Conservation (phyloP, 2,113 vertebrate species). For the Baryphthengus martii region DNA sequence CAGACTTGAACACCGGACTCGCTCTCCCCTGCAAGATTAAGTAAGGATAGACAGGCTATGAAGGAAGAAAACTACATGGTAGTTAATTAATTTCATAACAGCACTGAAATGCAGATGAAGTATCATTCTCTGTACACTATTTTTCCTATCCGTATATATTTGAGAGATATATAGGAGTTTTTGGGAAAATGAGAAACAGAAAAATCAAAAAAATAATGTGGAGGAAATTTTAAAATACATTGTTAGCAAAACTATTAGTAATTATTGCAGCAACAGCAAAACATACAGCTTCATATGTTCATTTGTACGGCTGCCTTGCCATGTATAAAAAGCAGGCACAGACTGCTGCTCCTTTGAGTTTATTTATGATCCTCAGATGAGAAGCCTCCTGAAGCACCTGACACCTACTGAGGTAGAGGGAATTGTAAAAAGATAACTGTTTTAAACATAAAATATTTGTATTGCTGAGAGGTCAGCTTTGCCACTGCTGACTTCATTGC, state of each 20-base stretch:
- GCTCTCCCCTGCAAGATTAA: neutral
- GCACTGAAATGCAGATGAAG: neutral
- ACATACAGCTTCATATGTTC: neutral
- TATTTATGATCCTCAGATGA: conserved; percentile 14
- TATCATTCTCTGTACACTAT: neutral
- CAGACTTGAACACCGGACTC: neutral
- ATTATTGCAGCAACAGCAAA: neutral
- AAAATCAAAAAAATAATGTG: neutral
- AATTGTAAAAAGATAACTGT: conserved; percentile 64
- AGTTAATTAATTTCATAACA: neutral
- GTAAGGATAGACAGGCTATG: neutral
- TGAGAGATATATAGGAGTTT: neutral
- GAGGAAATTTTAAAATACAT: neutral
- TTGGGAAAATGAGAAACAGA: neutral
- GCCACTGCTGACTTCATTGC: conserved; percentile 50
- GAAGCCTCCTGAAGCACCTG: neutral
- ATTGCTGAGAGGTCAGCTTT: conserved; percentile 66
- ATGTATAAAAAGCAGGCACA: neutral
- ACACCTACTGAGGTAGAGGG: conserved; percentile 4
- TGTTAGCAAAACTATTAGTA: neutral
- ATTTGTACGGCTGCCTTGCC: neutral
- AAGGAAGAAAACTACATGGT: neutral
- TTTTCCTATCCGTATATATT: neutral
- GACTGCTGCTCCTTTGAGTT: neutral
- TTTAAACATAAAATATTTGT: conserved; percentile 66